Evolutionary conservation across 1,140 invertebrate genomes (phyloP).

Genomic region (Panagrolaimus sp.): DNA sequence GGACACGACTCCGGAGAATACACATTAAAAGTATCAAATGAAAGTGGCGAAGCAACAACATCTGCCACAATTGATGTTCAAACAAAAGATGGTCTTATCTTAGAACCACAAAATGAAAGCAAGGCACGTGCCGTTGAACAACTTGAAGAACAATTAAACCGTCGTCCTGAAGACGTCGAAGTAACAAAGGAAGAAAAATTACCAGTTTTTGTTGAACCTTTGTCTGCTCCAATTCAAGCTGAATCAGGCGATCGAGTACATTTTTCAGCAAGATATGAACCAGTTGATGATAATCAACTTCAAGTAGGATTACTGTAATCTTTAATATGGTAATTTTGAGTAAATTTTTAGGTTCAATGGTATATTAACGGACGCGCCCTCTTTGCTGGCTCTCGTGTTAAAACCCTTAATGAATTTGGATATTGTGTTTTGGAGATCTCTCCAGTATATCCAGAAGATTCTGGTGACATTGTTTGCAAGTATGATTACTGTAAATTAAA

Average conservation of each 20-base stretch:
- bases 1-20: conserved; percentile 62
- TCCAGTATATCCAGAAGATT: conserved; percentile 77
- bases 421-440: conserved; percentile 78
- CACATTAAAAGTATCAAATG: conserved; percentile 34
- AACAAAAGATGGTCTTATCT: conserved; percentile 41
- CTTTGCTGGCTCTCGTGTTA: conserved; percentile 71
- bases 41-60: conserved; percentile 48
- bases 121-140: conserved; percentile 53
- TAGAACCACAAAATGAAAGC: conserved; percentile 48
- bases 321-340: conserved; percentile 22
- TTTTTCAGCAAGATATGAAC: conserved; percentile 54
- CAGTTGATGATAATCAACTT: conserved; percentile 53
- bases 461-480: conserved; percentile 86
- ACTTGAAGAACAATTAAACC: conserved; percentile 43
- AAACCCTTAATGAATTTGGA: conserved; percentile 89
- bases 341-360: conserved; percentile 32
- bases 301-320: conserved; percentile 9
- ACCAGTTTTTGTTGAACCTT: conserved; percentile 58
- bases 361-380: conserved; percentile 53
- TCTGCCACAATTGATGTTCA: conserved; percentile 43
- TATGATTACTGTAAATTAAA: conserved; percentile 66
- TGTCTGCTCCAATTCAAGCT: conserved; percentile 48
- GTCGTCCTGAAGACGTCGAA: conserved; percentile 49
- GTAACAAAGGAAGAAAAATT: conserved; percentile 45
- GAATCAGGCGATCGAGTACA: conserved; percentile 53